Conservation (phyloP, 2,113 vertebrate genomes). For the Jaculus jaculus region DNA sequence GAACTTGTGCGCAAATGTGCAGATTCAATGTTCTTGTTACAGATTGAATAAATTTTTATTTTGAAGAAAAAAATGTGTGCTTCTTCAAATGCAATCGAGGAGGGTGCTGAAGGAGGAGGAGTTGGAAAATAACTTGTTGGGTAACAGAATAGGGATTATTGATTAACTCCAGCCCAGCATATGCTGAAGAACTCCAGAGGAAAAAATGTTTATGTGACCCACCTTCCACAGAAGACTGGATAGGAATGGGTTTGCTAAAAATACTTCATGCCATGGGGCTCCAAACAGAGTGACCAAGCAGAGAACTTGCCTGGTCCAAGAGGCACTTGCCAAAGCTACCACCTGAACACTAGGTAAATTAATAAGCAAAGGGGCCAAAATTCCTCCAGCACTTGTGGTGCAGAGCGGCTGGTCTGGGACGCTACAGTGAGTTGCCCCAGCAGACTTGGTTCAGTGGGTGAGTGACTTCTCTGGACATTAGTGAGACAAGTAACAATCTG, state of each 20-base stretch:
- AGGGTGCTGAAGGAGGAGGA: background rate
- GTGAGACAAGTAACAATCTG: background rate
- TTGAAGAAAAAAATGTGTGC: constrained; percentile 81
- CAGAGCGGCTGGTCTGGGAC: constrained; percentile 45
- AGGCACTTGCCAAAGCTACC: constrained; percentile 47
- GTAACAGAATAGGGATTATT: background rate
- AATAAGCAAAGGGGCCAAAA: constrained; percentile 68
- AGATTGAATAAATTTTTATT: constrained; percentile 90
- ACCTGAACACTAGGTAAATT: constrained; percentile 56
- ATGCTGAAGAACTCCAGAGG: background rate
- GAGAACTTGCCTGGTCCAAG: constrained; percentile 50
- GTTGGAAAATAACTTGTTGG: background rate
- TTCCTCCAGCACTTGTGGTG: background rate
- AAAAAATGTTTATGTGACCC: background rate
- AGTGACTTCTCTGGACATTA: constrained; percentile 43
- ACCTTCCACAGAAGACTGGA: background rate
- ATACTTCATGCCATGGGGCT: constrained; percentile 25
- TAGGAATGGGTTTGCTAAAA: constrained; percentile 28
- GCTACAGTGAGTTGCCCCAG: constrained; percentile 39
- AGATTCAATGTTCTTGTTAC: constrained; percentile 89
- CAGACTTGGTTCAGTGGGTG: background rate
- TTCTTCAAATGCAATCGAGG: background rate
- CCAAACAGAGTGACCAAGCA: constrained; percentile 33
- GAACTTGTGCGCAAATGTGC: constrained; percentile 87
- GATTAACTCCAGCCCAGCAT: background rate